Conservation (phyloP, 2,888 invertebrate genomes). For the Ophion obscuratus region DNA sequence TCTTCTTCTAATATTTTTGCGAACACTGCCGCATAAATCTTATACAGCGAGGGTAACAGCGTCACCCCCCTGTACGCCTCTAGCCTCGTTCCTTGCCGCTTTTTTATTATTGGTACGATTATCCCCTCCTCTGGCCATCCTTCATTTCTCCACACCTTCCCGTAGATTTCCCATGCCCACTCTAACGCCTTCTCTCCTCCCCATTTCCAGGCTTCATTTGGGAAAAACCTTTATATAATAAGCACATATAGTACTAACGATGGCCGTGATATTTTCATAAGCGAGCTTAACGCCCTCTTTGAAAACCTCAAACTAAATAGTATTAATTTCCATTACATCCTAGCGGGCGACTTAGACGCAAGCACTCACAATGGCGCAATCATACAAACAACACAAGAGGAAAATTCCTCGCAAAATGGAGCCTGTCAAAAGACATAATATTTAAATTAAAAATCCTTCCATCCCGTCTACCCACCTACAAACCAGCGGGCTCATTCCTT, state of each 20-base stretch:
- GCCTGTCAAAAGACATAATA: neutral
- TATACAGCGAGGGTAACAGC: no score
- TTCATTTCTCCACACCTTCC: no score
- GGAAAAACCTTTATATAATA: constrained; percentile 5
- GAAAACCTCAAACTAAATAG: neutral
- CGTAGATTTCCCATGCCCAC: no score
- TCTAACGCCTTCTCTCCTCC: no score
- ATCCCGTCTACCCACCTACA: constrained; percentile 1
- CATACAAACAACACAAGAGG: neutral
- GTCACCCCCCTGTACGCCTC: no score
- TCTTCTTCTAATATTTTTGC: no score
- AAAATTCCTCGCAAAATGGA: constrained; percentile 1
- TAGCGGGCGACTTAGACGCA: neutral
- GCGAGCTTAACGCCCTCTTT: neutral
- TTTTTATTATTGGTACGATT: no score
- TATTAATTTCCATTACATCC: neutral
- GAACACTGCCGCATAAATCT: no score
- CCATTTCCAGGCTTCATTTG: no score
- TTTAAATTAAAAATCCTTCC: constrained; percentile 34
- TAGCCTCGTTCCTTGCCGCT: no score
- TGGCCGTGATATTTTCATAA: neutral
- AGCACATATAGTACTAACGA: neutral
- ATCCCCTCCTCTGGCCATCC: no score
- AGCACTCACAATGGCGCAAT: constrained; percentile 11
- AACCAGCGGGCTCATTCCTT: constrained; percentile 20